phyloP scores from a whole-genome alignment of 2,113 vertebrate species.

The Sceloporus undulatus region DNA sequence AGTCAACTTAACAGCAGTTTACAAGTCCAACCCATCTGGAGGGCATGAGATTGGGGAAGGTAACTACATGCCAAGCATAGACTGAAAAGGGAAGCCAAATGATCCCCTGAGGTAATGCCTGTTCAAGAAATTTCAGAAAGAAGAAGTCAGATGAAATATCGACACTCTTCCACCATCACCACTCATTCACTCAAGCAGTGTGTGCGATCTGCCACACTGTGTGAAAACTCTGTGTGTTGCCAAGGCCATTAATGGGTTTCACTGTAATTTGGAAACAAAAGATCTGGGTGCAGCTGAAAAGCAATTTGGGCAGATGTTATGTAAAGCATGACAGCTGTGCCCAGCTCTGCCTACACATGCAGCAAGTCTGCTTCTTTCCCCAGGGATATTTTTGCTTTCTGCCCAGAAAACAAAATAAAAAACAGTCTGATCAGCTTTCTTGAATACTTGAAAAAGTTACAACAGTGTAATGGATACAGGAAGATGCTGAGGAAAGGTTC shows the following conservation, averaged over 20 bases:
- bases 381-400: conserved; percentile 2
- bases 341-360: conserved; percentile 3
- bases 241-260: conserved; percentile 30
- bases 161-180: background rate
- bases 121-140: conserved; percentile 17
- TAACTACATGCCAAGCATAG: background rate
- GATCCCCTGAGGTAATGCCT: conserved; percentile 11
- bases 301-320: conserved; percentile 20
- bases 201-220: accelerated
- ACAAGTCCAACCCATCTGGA: too few relatives aligned
- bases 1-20: too few relatives aligned
- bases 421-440: background rate
- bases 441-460: background rate
- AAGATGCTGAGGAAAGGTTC: background rate
- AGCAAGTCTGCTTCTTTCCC: background rate
- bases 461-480: background rate
- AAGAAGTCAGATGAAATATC: conserved; percentile 40
- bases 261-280: background rate
- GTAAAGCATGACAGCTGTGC: conserved; percentile 14
- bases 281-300: background rate
- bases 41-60: too few relatives aligned
- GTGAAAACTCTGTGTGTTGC: background rate
- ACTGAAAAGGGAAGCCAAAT: background rate
- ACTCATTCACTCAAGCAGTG: background rate
- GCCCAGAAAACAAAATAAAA: background rate